These are phyloP conservation scores for Lasiurus cinereus DNA, from an alignment of 2,113 vertebrate species.

Conservation along the genomic window DNA sequence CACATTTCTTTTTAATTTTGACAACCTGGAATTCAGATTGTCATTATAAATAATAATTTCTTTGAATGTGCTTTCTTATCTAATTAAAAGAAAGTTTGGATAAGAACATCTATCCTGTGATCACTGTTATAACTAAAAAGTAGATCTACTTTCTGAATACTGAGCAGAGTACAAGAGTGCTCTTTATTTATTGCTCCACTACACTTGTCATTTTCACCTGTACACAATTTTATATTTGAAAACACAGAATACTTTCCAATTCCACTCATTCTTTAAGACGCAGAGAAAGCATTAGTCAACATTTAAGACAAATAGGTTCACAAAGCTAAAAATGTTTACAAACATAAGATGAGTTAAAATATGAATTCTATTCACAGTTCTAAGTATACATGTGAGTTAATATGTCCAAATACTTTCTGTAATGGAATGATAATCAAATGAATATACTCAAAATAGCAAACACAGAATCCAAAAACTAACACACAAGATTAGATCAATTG, in stretches of 20 bases:
- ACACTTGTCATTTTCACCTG: slow-evolving; percentile 9
- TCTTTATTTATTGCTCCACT: background rate
- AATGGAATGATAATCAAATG: background rate
- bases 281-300: slow-evolving; percentile 34
- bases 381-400: background rate
- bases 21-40: background rate
- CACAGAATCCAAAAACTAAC: background rate
- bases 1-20: background rate
- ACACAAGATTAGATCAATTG: background rate
- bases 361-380: slow-evolving; percentile 33
- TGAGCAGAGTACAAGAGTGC: background rate
- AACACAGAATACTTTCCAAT: slow-evolving; percentile 4
- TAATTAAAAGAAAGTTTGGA: background rate
- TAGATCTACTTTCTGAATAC: background rate
- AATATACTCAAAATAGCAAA: background rate
- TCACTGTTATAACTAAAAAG: background rate
- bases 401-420: background rate
- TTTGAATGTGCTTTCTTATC: background rate
- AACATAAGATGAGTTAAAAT: slow-evolving; percentile 38
- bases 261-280: slow-evolving; percentile 30
- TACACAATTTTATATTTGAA: slow-evolving; percentile 35
- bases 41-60: background rate
- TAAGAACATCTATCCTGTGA: background rate
- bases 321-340: background rate
- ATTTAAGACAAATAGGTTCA: slow-evolving; percentile 25